Evolutionary conservation across 1,140 invertebrate genomes (phyloP).

Genomic region (Lutraria rhynchaena): DNA sequence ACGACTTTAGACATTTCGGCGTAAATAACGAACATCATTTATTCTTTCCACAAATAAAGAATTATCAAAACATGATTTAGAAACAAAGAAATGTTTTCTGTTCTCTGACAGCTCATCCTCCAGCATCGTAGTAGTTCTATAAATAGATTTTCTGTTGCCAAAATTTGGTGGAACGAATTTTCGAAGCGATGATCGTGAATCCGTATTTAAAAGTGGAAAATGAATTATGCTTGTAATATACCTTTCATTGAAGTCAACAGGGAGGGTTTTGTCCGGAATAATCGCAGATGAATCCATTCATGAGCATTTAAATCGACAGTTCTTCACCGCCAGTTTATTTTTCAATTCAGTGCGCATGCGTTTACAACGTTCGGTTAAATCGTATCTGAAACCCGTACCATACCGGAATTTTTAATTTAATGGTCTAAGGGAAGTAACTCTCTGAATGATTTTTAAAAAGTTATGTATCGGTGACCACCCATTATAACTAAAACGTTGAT

Average conservation of each 20-base stretch:
- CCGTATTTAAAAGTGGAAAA: too few species aligned
- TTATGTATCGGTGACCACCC: too few species aligned
- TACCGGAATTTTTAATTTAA: too few species aligned
- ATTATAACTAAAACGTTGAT: too few species aligned
- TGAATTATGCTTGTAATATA: neutral
- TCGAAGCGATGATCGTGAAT: too few species aligned
- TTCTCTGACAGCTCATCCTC: constrained; percentile 10
- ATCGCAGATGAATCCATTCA: constrained; percentile 19
- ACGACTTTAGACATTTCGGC: too few species aligned
- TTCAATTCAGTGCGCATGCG: neutral
- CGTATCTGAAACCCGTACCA: too few species aligned
- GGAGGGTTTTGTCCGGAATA: constrained; percentile 7
- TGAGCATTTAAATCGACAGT: neutral
- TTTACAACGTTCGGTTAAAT: too few species aligned
- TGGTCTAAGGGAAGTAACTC: too few species aligned
- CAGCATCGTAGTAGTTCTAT: neutral
- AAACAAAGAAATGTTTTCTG: neutral
- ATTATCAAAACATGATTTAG: neutral
- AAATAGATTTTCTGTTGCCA: constrained; percentile 9
- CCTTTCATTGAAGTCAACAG: constrained; percentile 24
- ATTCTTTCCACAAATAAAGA: too few species aligned
- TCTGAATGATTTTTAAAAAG: too few species aligned
- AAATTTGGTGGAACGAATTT: neutral
- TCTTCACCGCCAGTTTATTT: constrained; percentile 14
- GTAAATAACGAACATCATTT: too few species aligned